These are phyloP conservation scores for Limnothrissa miodon DNA, from an alignment of 2,113 vertebrate species.

Conservation along the genomic window DNA sequence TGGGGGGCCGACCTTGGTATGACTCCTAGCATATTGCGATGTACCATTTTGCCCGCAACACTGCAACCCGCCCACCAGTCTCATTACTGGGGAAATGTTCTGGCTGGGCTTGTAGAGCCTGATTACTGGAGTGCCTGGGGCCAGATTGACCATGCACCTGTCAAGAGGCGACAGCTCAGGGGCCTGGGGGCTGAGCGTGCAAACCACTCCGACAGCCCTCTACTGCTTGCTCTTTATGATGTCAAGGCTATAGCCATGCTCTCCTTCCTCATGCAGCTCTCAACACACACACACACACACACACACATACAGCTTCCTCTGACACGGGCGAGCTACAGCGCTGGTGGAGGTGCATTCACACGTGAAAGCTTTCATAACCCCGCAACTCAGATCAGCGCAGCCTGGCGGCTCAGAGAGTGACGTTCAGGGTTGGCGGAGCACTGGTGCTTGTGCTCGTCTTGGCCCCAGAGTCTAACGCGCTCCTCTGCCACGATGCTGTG, in stretches of 20 bases:
- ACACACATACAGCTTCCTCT: not conserved
- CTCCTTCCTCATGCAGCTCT: not conserved
- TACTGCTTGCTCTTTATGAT: not conserved
- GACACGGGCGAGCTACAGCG: not conserved
- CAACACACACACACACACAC: not conserved
- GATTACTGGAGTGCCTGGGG: constrained; percentile 34
- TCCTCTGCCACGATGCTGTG: not conserved
- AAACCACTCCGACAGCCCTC: not conserved
- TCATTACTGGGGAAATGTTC: constrained; percentile 52
- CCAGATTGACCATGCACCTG: constrained; percentile 33
- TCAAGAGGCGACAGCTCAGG: constrained; percentile 33
- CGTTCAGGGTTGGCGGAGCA: not conserved
- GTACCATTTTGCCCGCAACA: not conserved
- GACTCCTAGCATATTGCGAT: constrained; percentile 33
- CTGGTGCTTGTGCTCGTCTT: not conserved
- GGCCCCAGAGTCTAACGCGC: not conserved
- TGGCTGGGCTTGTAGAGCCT: constrained; percentile 35
- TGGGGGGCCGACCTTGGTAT: not conserved
- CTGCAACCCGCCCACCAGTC: not conserved
- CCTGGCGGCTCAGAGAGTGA: not conserved
- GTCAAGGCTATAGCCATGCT: not conserved
- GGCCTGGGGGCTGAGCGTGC: not conserved
- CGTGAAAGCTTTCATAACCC: not conserved
- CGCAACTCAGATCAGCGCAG: not conserved
- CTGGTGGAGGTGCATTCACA: not conserved